A percentile compares a stretch with the other conserved stretches of the same genome.
These are phyloP conservation scores for Pipistrellus pygmaeus DNA, from an alignment of 2,797 vertebrate genomes.

Conservation along the genomic window DNA sequence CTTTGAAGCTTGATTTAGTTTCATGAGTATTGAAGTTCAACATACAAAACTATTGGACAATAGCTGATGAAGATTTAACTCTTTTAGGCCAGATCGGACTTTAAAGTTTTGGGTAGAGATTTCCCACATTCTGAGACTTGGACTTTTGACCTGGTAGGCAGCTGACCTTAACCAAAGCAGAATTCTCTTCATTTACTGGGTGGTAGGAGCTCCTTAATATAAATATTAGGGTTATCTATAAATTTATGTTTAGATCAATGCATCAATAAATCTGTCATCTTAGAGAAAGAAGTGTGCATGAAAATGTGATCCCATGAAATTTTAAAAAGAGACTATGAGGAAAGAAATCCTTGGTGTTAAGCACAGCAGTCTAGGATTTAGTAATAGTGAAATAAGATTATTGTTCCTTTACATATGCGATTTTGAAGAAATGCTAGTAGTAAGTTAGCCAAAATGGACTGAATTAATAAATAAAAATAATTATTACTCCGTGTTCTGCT, in stretches of 20 bases:
- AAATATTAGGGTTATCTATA: constrained; percentile 12
- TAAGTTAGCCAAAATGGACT: constrained; percentile 39
- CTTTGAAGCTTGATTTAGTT: not conserved
- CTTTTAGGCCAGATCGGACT: not conserved
- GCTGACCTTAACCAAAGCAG: not conserved
- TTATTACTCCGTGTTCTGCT: not conserved
- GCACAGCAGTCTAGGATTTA: constrained; percentile 42
- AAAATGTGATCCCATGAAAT: constrained; percentile 27
- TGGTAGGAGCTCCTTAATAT: constrained; percentile 35
- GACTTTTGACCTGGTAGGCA: not conserved
- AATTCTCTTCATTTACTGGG: not conserved
- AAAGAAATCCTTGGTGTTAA: constrained; percentile 52
- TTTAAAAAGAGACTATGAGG: constrained; percentile 35
- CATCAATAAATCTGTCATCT: constrained; percentile 37
- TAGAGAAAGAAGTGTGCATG: constrained; percentile 33
- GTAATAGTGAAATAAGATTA: constrained; percentile 31
- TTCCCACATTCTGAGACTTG: not conserved
- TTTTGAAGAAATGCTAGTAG: constrained; percentile 21
- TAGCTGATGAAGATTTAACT: not conserved
- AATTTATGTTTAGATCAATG: constrained; percentile 49
- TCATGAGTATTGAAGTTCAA: constrained; percentile 14
- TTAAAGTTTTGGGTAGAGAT: not conserved
- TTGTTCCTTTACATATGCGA: constrained; percentile 31
- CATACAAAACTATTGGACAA: not conserved
- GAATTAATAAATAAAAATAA: constrained; percentile 57